Evolutionary conservation across 2,113 vertebrate species (phyloP).

Genomic region (Chaenogobius annularis): DNA sequence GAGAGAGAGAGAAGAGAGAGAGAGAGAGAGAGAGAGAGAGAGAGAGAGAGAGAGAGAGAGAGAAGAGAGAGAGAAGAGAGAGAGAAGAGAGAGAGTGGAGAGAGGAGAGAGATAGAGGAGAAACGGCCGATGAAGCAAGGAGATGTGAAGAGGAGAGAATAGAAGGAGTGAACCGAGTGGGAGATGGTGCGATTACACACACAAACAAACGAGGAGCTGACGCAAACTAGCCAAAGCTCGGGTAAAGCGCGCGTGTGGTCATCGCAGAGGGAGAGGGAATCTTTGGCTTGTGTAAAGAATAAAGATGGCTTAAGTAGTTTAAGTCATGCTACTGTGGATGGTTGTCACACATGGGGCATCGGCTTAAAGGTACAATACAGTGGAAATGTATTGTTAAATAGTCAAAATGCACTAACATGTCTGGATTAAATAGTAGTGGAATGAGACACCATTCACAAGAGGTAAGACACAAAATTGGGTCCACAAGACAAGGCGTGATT

Average conservation of each 20-base stretch:
- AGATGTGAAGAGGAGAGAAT: constrained; percentile 69
- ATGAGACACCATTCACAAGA: too few relatives aligned
- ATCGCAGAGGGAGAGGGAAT: constrained; percentile 11
- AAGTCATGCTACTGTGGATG: constrained; percentile 4
- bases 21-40: constrained; percentile 27
- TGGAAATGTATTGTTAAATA: too few relatives aligned
- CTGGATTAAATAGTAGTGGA: too few relatives aligned
- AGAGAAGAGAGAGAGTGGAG: too few relatives aligned
- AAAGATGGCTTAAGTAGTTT: constrained; percentile 29
- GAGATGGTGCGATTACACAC: constrained; percentile 70
- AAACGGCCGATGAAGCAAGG: constrained; percentile 17
- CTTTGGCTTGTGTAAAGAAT: constrained; percentile 45
- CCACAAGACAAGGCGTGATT: too few relatives aligned
- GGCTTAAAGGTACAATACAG: neutral
- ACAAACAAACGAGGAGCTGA: constrained; percentile 68
- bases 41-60: constrained; percentile 51
- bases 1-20: constrained; percentile 44
- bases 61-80: constrained; percentile 4
- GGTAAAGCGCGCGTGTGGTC: constrained; percentile 50
- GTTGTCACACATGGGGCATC: neutral
- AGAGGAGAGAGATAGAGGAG: neutral
- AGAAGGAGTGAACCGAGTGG: constrained; percentile 68
- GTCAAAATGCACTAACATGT: too few relatives aligned
- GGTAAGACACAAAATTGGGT: too few relatives aligned
- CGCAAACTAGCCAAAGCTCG: constrained; percentile 58